These are phyloP conservation scores for Rhinoderma darwinii DNA, from an alignment of 2,113 vertebrate genomes.

Conservation along the genomic window DNA sequence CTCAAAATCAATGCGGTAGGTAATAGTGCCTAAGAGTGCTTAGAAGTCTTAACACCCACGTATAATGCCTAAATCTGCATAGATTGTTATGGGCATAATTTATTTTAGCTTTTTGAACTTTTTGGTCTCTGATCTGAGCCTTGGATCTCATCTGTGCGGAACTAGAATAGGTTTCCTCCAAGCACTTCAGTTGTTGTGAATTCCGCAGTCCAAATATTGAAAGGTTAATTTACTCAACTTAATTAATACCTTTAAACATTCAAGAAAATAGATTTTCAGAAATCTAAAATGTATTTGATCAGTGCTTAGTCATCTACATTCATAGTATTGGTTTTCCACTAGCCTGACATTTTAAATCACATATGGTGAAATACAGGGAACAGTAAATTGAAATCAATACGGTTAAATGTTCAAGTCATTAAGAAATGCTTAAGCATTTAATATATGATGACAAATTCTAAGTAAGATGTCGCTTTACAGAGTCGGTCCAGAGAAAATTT, in stretches of 20 bases:
- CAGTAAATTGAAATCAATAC: slow-evolving; percentile 47
- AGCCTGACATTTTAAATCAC: slow-evolving; percentile 10
- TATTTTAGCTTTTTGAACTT: not conserved
- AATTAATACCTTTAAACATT: not conserved
- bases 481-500: not conserved
- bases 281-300: not conserved
- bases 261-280: not conserved
- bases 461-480: not conserved
- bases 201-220: not conserved
- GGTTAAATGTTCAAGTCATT: slow-evolving; percentile 28
- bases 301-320: not conserved
- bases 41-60: no score
- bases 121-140: not conserved
- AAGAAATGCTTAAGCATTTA: slow-evolving; percentile 39
- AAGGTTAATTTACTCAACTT: not conserved
- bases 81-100: not conserved
- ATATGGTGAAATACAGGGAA: slow-evolving; percentile 30
- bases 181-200: not conserved
- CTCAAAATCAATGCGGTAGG: no score
- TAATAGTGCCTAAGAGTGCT: no score
- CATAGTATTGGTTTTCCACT: slow-evolving; percentile 2
- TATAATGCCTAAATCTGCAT: not conserved
- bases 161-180: not conserved
- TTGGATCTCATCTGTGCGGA: no score
- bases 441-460: slow-evolving; percentile 36